Evolutionary conservation across 2,888 invertebrate genomes (phyloP).

Genomic region (Drosophila affinis): DNA sequence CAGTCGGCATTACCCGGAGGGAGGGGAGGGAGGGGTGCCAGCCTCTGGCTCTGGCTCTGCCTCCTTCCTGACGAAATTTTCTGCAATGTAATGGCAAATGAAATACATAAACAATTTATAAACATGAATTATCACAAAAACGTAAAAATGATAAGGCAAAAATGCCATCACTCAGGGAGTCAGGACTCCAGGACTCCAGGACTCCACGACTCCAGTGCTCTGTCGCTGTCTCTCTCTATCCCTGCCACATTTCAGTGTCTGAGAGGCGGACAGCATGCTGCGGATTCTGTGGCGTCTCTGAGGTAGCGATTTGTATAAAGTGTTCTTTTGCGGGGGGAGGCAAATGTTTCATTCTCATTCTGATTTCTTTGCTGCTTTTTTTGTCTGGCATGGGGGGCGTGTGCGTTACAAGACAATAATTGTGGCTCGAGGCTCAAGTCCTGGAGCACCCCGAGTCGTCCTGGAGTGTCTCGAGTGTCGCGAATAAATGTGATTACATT

Average conservation of each 20-base stretch:
- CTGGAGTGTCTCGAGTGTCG: constrained; percentile 58
- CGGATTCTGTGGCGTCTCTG: constrained; percentile 18
- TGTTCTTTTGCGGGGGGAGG: constrained; percentile 27
- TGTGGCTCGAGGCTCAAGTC: constrained; percentile 45
- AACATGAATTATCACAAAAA: constrained; percentile 70
- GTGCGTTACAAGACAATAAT: constrained; percentile 72
- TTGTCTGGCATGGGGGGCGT: constrained; percentile 34
- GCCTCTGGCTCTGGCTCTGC: background rate
- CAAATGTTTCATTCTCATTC: constrained; percentile 6
- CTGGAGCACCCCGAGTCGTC: constrained; percentile 8
- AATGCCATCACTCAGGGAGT: constrained; percentile 57
- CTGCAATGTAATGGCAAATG: constrained; percentile 62
- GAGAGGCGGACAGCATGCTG: constrained; percentile 11
- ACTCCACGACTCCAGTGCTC: constrained; percentile 32
- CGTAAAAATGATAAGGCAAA: constrained; percentile 66
- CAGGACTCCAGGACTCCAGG: constrained; percentile 33
- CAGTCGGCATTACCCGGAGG: constrained; percentile 14
- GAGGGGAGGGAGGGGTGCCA: background rate
- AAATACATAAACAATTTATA: constrained; percentile 73
- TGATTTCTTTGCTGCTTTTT: background rate
- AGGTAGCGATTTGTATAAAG: constrained; percentile 69
- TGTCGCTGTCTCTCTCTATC: too few species aligned
- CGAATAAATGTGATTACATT: constrained; percentile 77
- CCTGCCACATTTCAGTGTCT: constrained; percentile 29
- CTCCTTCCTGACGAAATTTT: constrained; percentile 20